Evolutionary conservation across 2,888 invertebrate genomes (phyloP).

Genomic region (Shargacucullia verbasci): DNA sequence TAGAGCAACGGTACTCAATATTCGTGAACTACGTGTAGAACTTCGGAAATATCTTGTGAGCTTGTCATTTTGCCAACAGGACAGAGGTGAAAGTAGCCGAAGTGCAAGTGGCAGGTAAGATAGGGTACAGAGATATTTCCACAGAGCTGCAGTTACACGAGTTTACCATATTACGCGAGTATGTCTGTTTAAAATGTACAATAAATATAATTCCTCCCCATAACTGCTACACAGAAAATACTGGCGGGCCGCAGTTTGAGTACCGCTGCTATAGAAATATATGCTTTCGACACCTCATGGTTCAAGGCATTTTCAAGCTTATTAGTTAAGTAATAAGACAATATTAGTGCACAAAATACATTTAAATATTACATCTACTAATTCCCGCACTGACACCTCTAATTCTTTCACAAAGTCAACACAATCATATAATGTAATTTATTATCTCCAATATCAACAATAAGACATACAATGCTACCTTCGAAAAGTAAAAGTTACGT

Average conservation of each 20-base stretch:
- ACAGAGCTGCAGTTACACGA: neutral
- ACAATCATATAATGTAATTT: slow-evolving; percentile 48
- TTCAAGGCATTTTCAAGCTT: slow-evolving; percentile 3
- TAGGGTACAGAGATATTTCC: neutral
- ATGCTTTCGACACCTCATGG: slow-evolving; percentile 1
- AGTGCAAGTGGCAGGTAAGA: neutral
- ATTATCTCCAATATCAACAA: slow-evolving; percentile 58
- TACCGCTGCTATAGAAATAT: slow-evolving; percentile 2
- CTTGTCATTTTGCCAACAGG: neutral
- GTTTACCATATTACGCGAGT: neutral
- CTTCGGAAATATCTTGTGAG: neutral
- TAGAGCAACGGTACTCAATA: neutral
- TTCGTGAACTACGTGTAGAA: too few relatives aligned
- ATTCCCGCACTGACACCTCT: slow-evolving; percentile 34
- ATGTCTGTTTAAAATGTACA: slow-evolving; percentile 19
- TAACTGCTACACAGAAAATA: slow-evolving; percentile 37
- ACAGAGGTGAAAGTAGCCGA: neutral
- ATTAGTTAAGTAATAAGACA: neutral
- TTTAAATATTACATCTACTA: slow-evolving; percentile 24
- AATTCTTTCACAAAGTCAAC: slow-evolving; percentile 58
- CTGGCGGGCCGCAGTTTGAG: slow-evolving; percentile 1
- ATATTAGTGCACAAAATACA: slow-evolving; percentile 34
- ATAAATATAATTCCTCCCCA: slow-evolving; percentile 40
- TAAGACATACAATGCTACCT: slow-evolving; percentile 59
- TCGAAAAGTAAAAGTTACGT: slow-evolving; percentile 62